Percentiles rank a stretch among this genome's conserved stretches.
Evolutionary conservation across 2,797 vertebrate genomes (phyloP).

Genomic region (Ceyx erithaca): DNA sequence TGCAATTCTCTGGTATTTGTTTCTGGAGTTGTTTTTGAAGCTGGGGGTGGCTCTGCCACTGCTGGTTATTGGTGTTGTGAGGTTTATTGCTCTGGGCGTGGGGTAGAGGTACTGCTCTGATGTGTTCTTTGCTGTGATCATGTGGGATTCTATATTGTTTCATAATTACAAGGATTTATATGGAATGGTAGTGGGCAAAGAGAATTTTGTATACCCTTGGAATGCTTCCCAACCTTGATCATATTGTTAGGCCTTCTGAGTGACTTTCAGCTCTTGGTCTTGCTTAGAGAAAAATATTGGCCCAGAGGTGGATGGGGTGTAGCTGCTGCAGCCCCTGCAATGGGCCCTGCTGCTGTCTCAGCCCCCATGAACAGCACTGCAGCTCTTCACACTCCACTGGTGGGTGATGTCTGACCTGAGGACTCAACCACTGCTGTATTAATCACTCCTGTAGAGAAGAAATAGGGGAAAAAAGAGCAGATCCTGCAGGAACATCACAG

Average conservation of each 20-base stretch:
- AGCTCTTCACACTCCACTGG: not conserved
- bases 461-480: not conserved
- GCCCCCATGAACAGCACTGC: not conserved
- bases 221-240: not conserved
- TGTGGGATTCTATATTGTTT: not conserved
- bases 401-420: not conserved
- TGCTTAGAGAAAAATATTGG: not conserved
- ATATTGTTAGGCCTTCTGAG: not conserved
- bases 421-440: not conserved
- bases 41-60: not conserved
- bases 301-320: not conserved
- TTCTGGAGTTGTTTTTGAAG: not conserved
- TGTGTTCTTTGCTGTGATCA: not conserved
- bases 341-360: not conserved
- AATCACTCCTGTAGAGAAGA: not conserved
- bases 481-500: not conserved
- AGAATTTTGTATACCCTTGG: not conserved
- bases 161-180: not conserved
- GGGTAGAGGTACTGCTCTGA: not conserved
- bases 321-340: not conserved
- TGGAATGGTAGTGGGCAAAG: not conserved
- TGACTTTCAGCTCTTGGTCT: not conserved
- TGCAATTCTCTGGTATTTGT: not conserved
- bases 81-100: not conserved
- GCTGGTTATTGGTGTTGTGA: not conserved